These are phyloP conservation scores for Dendropsophus ebraccatus DNA, from an alignment of 2,113 vertebrate genomes.

Conservation along the genomic window DNA sequence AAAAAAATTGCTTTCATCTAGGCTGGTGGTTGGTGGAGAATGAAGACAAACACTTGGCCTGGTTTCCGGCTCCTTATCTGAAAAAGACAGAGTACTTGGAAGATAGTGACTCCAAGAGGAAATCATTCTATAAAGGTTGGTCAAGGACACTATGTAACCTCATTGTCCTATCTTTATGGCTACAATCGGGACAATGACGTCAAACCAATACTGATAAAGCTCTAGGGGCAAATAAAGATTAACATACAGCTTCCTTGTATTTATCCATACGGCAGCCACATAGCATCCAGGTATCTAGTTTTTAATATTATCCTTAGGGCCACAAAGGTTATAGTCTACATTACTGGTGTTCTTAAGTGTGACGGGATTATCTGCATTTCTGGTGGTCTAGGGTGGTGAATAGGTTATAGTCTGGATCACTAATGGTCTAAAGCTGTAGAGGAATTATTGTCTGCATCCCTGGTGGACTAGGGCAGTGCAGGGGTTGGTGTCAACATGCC, in stretches of 20 bases:
- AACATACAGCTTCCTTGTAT: too few relatives aligned
- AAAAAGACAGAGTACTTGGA: slow-evolving; percentile 60
- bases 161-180: neutral
- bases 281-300: too few relatives aligned
- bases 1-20: slow-evolving; percentile 61
- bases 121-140: neutral
- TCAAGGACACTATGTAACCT: neutral
- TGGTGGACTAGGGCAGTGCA: too few relatives aligned
- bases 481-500: neutral
- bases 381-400: neutral
- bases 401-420: too few relatives aligned
- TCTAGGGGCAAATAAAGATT: too few relatives aligned
- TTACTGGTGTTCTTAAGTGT: too few relatives aligned
- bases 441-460: too few relatives aligned
- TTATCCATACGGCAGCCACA: too few relatives aligned
- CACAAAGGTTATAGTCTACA: too few relatives aligned
- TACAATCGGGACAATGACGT: neutral
- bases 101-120: neutral
- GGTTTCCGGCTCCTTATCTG: slow-evolving; percentile 93
- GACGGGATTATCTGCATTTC: too few relatives aligned
- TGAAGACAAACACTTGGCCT: slow-evolving; percentile 79
- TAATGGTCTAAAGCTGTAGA: too few relatives aligned
- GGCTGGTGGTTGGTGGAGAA: slow-evolving; percentile 97
- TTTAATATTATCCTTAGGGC: too few relatives aligned
- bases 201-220: neutral